Base-by-base conservation (phyloP, 2,113 vertebrate species). In the Vulpes lagopus region DNA sequence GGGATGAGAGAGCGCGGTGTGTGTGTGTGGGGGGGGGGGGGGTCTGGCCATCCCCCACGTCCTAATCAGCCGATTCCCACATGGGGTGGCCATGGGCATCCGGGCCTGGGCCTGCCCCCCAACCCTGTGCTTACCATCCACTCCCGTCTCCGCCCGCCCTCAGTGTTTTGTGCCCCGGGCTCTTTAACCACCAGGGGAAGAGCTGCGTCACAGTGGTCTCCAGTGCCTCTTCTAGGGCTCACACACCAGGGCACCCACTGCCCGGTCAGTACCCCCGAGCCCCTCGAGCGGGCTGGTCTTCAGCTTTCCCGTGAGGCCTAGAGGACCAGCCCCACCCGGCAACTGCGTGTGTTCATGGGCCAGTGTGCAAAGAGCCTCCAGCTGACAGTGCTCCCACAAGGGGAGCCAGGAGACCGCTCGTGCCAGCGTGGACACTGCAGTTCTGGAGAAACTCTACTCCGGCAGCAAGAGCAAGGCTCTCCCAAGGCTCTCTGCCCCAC, bases 141-240 rank as follows among this genome's bases (percentile, higher is more conserved):
- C 67, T 12, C 8, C n/a, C 0, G 19, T 59, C 85, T 95, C 82
- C 38, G 4, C 0, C 5, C 2, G 30, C 83, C 87, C 19, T 15
- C 32, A 1, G 0, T 17, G 43, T 65, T 74, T 38, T 60, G 25
- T 17, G 49, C 43, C n/a, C 1, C 0, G 0, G 81, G 8, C n/a
- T 43, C 78, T 38, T 23, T 5, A 23, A 16, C 51, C 78, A 11
- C 81, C 17, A 11, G 51, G 30, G 8, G 32, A 53, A 78, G 74
- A 23, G 25, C 17, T 35, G 49, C 60, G 59, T 49, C 51, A 74
- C 62, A 88, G 59, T 7, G 11, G 32, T 25, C 43, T 22, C 71
- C 53, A 11, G 30, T 2, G 20, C 55, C 51, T 78, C 22, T 51
- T 22, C 80, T 8, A 4, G 25, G 6, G 49, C 76, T 43, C 51